Base-by-base conservation (phyloP, 2,888 invertebrate species). In the Chrysolina haemoptera region DNA sequence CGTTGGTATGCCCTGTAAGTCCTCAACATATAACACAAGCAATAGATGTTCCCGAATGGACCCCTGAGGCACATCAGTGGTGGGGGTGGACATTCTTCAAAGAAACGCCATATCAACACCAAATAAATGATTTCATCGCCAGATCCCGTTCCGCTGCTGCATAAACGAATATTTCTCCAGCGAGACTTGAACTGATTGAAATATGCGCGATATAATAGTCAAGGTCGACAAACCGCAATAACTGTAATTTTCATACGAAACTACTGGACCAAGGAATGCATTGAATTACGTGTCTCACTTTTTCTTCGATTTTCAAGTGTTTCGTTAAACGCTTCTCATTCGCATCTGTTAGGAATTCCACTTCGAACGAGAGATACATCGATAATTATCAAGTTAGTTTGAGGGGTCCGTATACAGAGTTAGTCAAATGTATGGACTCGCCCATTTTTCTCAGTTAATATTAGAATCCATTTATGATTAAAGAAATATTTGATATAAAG, bases 151-250 rank as follows among this genome's bases (percentile, higher is more conserved):
- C 55, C 55, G 55, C 20, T 27, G 27, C 8, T n/a, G 5, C 18
- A 43, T 11, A 11, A 40, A 41, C 41, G 20, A 20, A 35, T 35
- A 40, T 20, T 46, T 69, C 27, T 50, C 48, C 70, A 41, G 48
- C 50, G 14, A 20, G 63, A 11, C 40, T 27, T 14, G 14, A n/a
- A 46, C 46, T 12, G 55, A 55, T 55, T 20, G 55, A 55, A 55
- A 55, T 22, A 22, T 22, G 18, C 20, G 62, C 55, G 68, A 63
- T 43, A 62, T 43, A 71, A 74, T 64, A 62, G 67, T 64, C 79
- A 79, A 80, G 78, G 79, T 73, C 77, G 73, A 78, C 75, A 78
- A 80, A 80, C 80, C 80, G 78, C 78, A 80, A 79, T 73, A 79
- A 80, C 80, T 79, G 79, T 80, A 79, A 76, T 78, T 73, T 78